Conservation (phyloP, 2,113 vertebrate species). For the Caloenas nicobarica region DNA sequence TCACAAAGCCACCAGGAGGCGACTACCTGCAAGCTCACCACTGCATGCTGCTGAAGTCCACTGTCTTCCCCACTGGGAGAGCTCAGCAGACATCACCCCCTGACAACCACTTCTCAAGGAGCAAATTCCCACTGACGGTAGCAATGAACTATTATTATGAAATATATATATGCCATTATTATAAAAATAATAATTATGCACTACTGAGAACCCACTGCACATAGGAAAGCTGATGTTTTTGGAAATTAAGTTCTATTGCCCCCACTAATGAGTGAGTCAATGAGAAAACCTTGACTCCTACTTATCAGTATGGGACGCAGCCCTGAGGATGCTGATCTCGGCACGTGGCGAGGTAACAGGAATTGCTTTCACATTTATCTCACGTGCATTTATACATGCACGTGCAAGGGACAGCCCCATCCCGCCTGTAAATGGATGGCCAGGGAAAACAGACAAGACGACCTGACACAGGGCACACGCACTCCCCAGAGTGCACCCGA, state of each 20-base stretch:
- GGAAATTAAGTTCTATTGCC: not conserved
- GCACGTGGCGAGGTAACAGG: accelerated
- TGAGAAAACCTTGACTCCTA: not conserved
- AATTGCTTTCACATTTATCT: not conserved
- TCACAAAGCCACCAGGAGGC: not conserved
- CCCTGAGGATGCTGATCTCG: not conserved
- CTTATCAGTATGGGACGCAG: not conserved
- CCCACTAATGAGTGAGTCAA: not conserved
- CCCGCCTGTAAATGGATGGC: not conserved
- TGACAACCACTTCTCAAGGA: not conserved
- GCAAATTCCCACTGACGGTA: not conserved
- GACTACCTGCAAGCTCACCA: not conserved
- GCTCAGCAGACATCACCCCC: not conserved
- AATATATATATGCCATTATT: not conserved
- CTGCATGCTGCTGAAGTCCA: accelerated
- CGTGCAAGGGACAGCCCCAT: not conserved
- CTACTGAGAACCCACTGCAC: not conserved
- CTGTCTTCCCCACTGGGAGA: not conserved
- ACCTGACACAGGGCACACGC: not conserved
- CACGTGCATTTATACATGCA: not conserved
- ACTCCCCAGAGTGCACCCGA: not conserved
- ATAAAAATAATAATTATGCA: not conserved
- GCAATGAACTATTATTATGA: not conserved
- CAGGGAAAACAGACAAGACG: not conserved
- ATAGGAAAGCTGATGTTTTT: not conserved